Evolutionary conservation across 2,113 vertebrate species (phyloP).

Genomic region (Egretta garzetta): DNA sequence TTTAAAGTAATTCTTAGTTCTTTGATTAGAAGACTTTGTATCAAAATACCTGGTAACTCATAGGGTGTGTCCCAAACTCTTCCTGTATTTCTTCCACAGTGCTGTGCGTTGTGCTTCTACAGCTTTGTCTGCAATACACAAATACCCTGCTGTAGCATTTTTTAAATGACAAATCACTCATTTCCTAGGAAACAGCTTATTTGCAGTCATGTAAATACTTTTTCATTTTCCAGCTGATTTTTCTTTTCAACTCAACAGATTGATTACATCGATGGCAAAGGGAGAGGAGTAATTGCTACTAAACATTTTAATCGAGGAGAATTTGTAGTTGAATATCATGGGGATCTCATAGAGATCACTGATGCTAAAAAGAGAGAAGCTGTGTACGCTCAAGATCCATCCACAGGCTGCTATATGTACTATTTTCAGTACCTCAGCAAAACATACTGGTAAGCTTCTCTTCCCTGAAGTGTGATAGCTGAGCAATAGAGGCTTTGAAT

Average conservation of each 20-base stretch:
- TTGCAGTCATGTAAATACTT: not conserved
- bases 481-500: not conserved
- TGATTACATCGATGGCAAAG: constrained; percentile 89
- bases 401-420: constrained; percentile 98
- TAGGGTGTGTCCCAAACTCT: not conserved
- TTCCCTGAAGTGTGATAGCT: not conserved
- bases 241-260: constrained; percentile 75
- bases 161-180: not conserved
- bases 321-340: constrained; percentile 96
- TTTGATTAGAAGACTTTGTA: not conserved
- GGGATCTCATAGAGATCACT: constrained; percentile 91
- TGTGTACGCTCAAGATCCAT: constrained; percentile 86
- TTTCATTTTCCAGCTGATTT: not conserved
- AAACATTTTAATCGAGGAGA: constrained; percentile 89
- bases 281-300: constrained; percentile 90
- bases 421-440: constrained; percentile 93
- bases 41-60: not conserved
- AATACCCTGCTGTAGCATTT: not conserved
- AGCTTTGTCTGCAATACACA: not conserved
- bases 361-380: constrained; percentile 88
- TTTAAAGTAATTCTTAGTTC: not conserved
- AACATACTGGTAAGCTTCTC: constrained; percentile 88
- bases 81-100: not conserved
- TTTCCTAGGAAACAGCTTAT: not conserved
- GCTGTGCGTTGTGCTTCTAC: not conserved